These are phyloP conservation scores for Anolis apletophallus DNA, from an alignment of 2,797 vertebrate genomes.

Conservation along the genomic window DNA sequence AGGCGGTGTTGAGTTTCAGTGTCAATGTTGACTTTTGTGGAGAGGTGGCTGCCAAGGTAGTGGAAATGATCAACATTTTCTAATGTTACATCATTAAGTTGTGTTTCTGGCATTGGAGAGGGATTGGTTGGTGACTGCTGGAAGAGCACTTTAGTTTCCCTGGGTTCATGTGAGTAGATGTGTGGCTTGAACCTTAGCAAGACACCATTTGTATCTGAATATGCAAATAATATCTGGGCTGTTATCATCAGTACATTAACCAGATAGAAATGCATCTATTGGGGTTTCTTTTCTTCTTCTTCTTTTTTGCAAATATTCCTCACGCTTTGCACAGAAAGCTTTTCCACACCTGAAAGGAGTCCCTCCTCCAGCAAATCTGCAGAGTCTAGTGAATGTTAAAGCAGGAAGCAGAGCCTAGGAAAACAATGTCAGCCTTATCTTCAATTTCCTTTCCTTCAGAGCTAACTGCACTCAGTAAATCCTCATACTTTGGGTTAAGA, in stretches of 20 bases:
- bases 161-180: too few species aligned
- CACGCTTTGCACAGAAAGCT: not conserved
- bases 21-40: too few species aligned
- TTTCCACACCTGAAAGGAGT: not conserved
- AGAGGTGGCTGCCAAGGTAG: too few species aligned
- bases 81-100: too few species aligned
- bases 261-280: not conserved
- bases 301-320: conserved; percentile 28
- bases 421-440: conserved; percentile 38
- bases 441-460: conserved; percentile 45
- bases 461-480: conserved; percentile 26
- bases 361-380: not conserved
- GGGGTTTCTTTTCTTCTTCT: too few species aligned
- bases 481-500: conserved; percentile 10
- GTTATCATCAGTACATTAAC: conserved; percentile 27
- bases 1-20: too few species aligned
- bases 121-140: too few species aligned
- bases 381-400: conserved; percentile 36
- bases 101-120: too few species aligned
- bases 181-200: too few species aligned
- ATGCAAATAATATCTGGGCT: not conserved
- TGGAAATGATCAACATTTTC: too few species aligned
- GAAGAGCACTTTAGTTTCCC: too few species aligned
- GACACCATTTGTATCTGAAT: conserved; percentile 5
- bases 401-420: conserved; percentile 7